A percentile compares a stretch with the other conserved stretches of the same genome.
phyloP scores from a whole-genome alignment of 1,140 invertebrate genomes.

The Sesamia nonagrioides region DNA sequence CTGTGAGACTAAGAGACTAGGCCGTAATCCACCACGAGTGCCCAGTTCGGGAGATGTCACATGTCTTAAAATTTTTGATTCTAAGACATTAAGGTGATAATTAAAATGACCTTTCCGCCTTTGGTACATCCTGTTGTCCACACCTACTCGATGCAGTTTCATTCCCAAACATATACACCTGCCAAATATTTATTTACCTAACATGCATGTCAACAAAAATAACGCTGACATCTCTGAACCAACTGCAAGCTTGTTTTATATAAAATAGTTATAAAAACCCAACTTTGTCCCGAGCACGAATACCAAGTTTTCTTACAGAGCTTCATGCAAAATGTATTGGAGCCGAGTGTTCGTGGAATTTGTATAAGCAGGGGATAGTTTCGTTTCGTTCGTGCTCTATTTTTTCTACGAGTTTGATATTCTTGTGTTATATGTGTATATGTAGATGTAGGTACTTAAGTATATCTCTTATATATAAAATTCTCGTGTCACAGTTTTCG shows the following conservation, averaged over 20 bases:
- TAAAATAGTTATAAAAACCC: constrained; percentile 47
- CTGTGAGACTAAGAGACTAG: too few relatives aligned
- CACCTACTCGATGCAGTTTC: background rate
- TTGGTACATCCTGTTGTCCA: background rate
- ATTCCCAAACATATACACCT: constrained; percentile 14
- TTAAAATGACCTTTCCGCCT: background rate
- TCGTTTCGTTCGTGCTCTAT: constrained; percentile 58
- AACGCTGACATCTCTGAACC: background rate
- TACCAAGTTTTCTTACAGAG: constrained; percentile 59
- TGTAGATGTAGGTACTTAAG: too few relatives aligned
- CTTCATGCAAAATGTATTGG: constrained; percentile 82
- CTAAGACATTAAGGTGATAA: background rate
- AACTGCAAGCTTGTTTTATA: constrained; percentile 35
- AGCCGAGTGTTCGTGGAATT: constrained; percentile 75
- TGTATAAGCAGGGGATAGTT: constrained; percentile 80
- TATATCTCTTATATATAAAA: too few relatives aligned
- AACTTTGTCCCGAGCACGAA: constrained; percentile 34
- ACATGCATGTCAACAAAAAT: constrained; percentile 8
- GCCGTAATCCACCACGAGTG: too few relatives aligned
- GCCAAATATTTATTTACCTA: constrained; percentile 4
- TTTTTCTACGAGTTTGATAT: constrained; percentile 70
- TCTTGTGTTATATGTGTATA: constrained; percentile 66
- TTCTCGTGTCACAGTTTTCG: too few relatives aligned
- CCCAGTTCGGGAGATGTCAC: too few relatives aligned
- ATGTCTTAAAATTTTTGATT: too few relatives aligned